Evolutionary conservation across 2,888 invertebrate species (phyloP).

Genomic region (Syrista parreyssii): DNA sequence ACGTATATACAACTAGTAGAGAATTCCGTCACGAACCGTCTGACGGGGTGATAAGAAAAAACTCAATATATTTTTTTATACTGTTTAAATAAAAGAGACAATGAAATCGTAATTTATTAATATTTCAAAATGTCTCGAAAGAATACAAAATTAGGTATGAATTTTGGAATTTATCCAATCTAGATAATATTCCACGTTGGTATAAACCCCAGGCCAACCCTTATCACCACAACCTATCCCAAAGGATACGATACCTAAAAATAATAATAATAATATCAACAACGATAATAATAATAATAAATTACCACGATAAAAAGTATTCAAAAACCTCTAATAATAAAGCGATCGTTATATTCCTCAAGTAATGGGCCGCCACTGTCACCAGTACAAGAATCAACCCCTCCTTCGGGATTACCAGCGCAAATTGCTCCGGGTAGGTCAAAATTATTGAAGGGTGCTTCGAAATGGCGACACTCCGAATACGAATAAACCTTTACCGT

Average conservation of each 20-base stretch:
- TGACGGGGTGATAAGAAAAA: neutral
- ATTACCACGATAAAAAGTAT: neutral
- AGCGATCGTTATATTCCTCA: constrained; percentile 79
- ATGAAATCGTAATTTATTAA: neutral
- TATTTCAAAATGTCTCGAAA: neutral
- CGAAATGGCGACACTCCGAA: neutral
- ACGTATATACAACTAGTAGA: neutral
- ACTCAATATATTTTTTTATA: neutral
- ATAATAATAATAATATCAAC: constrained; percentile 12
- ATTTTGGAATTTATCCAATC: neutral
- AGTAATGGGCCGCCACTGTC: constrained; percentile 89
- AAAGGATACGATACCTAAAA: constrained; percentile 34
- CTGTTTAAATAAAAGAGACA: neutral
- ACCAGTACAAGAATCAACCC: constrained; percentile 88
- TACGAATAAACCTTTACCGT: neutral
- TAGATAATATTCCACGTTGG: constrained; percentile 27
- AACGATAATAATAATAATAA: neutral
- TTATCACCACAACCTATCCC: constrained; percentile 37
- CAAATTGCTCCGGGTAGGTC: constrained; percentile 63
- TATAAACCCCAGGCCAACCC: constrained; percentile 35
- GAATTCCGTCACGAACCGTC: neutral
- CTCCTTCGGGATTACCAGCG: constrained; percentile 77
- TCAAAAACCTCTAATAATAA: constrained; percentile 80
- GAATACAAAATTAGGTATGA: neutral
- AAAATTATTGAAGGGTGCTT: neutral